These are phyloP conservation scores for Lucilia sericata DNA, from an alignment of 1,140 invertebrate genomes.

Conservation along the genomic window DNA sequence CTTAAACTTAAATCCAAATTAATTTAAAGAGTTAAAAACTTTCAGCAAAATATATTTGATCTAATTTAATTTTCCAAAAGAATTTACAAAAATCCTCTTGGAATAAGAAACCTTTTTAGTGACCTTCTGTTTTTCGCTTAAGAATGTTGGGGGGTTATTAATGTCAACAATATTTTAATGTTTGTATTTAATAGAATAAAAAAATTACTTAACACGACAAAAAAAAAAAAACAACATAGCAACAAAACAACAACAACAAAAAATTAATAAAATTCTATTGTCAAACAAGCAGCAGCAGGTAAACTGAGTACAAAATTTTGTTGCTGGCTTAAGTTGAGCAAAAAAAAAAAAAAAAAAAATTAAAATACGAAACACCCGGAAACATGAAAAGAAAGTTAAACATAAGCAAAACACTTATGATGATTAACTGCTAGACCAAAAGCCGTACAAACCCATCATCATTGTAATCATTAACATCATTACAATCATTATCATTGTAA, in stretches of 20 bases:
- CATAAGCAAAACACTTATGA: conserved; percentile 12
- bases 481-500: not conserved
- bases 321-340: not conserved
- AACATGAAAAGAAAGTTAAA: too few species aligned
- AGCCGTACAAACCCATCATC: not conserved
- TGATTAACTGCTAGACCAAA: conserved; percentile 32
- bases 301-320: not conserved
- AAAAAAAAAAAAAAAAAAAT: not conserved
- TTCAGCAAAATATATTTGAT: not conserved
- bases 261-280: conserved; percentile 38
- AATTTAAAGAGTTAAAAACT: too few species aligned
- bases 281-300: not conserved
- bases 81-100: not conserved
- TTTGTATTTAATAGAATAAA: conserved; percentile 35
- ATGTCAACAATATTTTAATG: conserved; percentile 40
- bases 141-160: not conserved
- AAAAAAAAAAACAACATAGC: conserved; percentile 19
- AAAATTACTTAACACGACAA: not conserved
- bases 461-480: not conserved
- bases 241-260: conserved; percentile 8
- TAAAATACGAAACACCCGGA: not conserved
- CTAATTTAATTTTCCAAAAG: not conserved
- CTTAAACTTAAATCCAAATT: too few species aligned
- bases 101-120: not conserved
- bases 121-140: not conserved